Evolutionary conservation across 2,888 invertebrate species (phyloP).

Genomic region (Coremacera marginata): DNA sequence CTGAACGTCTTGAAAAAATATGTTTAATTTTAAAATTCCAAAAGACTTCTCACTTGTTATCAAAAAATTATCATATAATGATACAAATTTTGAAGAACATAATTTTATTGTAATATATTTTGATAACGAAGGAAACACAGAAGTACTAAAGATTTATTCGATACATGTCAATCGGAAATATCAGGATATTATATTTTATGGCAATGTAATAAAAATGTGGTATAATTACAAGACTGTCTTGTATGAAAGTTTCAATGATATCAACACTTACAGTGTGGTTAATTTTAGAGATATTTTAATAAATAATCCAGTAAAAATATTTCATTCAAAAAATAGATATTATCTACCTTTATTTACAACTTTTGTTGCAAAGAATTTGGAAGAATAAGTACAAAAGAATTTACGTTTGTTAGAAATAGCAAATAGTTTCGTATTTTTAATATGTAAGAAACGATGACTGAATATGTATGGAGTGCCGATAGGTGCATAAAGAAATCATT

Average conservation of each 20-base stretch:
- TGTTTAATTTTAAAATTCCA: slow-evolving; percentile 37
- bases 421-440: no score
- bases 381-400: not conserved
- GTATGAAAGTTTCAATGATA: slow-evolving; percentile 25
- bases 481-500: slow-evolving; percentile 32
- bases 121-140: slow-evolving; percentile 29
- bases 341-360: slow-evolving; percentile 19
- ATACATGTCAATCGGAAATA: slow-evolving; percentile 23
- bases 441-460: not conserved
- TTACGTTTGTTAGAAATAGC: not conserved
- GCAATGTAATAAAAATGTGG: slow-evolving; percentile 31
- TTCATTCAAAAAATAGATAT: not conserved
- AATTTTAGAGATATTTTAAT: slow-evolving; percentile 3
- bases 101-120: slow-evolving; percentile 27
- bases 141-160: slow-evolving; percentile 17
- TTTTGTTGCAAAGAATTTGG: slow-evolving; percentile 10
- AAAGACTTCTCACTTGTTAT: slow-evolving; percentile 34
- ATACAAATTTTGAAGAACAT: slow-evolving; percentile 36
- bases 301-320: slow-evolving; percentile 9
- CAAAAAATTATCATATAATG: slow-evolving; percentile 35
- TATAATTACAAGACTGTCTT: slow-evolving; percentile 31
- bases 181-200: slow-evolving; percentile 33
- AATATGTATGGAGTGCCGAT: slow-evolving; percentile 21
- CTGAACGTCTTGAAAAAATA: slow-evolving; percentile 29
- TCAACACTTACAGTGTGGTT: not conserved